Percentiles rank a stretch among this genome's conserved stretches.
These are phyloP conservation scores for Palythoa grandiflora DNA, from an alignment of 92 coral and sea anemone genomes.

Conservation along the genomic window DNA sequence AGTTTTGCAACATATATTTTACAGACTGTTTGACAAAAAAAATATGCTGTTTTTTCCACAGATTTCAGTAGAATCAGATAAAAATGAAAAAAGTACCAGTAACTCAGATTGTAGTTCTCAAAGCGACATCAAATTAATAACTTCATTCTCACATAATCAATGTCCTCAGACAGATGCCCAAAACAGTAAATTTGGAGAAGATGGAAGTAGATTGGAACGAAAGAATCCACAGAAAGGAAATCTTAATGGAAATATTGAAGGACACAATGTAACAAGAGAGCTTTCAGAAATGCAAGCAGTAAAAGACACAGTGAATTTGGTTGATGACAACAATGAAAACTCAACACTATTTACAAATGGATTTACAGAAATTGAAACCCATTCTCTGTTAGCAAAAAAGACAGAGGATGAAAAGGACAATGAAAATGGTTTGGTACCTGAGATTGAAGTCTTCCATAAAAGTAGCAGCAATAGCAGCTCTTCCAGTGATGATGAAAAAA, in stretches of 20 bases:
- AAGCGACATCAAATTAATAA: background rate
- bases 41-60: conserved; percentile 23
- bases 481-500: conserved; percentile 49
- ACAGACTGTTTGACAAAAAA: background rate
- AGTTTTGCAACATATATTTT: too few relatives aligned
- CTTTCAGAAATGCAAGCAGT: conserved; percentile 40
- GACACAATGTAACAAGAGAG: background rate
- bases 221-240: background rate
- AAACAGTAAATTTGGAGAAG: background rate
- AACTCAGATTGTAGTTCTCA: background rate
- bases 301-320: background rate
- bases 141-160: background rate
- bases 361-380: conserved; percentile 21
- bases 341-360: conserved; percentile 42
- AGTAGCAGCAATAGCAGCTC: conserved; percentile 42
- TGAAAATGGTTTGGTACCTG: background rate
- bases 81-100: background rate
- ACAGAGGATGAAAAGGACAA: background rate
- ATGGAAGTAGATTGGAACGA: background rate
- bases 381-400: background rate
- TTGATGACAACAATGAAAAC: background rate
- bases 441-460: conserved; percentile 45
- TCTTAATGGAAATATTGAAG: background rate
- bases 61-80: conserved; percentile 12
- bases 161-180: conserved; percentile 5